Evolutionary conservation across 2,113 vertebrate genomes (phyloP), one percentile per base, ranked within the genome.

Genomic region (Marmota flaviventris): DNA sequence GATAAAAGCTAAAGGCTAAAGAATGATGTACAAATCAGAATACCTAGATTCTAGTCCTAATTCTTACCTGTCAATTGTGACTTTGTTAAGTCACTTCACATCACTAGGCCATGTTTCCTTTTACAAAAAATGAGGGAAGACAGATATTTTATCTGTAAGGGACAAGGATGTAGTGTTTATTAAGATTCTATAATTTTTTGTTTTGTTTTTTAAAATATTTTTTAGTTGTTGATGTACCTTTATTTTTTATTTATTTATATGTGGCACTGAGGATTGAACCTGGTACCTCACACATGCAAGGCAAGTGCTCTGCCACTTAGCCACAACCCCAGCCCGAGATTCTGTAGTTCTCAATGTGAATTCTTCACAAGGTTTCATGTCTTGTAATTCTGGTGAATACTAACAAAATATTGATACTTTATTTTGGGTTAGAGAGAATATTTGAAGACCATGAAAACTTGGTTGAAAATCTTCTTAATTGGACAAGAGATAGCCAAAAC

Each of bases 401-500:
- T 96, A 94, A 97, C 45, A 90, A 96, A 95, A 88, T 56, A 51
- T 37, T 42, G 77, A 93, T 29, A 91, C 92, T 97, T 95, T 58
- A 96, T 97, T 58, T 95, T 97, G 91, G 51, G 91, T 94, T 98
- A 99, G 99, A 99, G 95, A 99, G 99, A 75, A 99, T 99, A 75
- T 99, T 99, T 97, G 99, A 99, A 98, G 99, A 99, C 97, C 99
- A 99, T 65, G 99, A 99, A 99, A 99, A 99, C 97, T 97, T 99
- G 98, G 99, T 99, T 98, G 99, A 99, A 98, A 99, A 99, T 97
- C 99, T 99, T 45, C 98, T 99, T 82, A 99, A 99, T 98, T 99
- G 99, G 99, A 99, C 99, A 89, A 99, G 99, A 96, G 99, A 99
- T 98, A 99, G 99, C 97, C 99, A 99, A 98, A 99, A 99, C 98